phyloP scores from a whole-genome alignment of 2,888 invertebrate genomes.

The Drosophila sordidula region DNA sequence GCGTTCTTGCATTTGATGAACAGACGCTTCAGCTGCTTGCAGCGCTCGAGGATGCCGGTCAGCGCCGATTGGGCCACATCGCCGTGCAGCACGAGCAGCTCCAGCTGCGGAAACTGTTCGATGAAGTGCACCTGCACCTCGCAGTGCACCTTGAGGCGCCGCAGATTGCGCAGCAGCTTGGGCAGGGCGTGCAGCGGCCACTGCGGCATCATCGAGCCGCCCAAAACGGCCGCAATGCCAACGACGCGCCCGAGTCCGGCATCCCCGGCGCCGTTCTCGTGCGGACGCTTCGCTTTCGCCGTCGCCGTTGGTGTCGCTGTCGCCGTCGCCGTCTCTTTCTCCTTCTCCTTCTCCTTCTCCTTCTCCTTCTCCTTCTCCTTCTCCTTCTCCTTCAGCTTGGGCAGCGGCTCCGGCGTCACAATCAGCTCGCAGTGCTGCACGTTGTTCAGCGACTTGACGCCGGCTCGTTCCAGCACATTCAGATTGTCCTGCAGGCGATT shows the following conservation, averaged over 20 bases:
- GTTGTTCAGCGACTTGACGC: slow-evolving; percentile 21
- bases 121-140: slow-evolving; percentile 60
- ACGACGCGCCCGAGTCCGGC: background rate
- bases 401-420: background rate
- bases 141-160: slow-evolving; percentile 41
- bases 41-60: slow-evolving; percentile 50
- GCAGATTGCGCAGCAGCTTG: slow-evolving; percentile 46
- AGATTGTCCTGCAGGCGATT: slow-evolving; percentile 46
- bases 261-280: background rate
- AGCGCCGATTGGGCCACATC: slow-evolving; percentile 44
- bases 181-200: slow-evolving; percentile 58
- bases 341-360: too few relatives aligned
- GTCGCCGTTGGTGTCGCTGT: background rate
- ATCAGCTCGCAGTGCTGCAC: slow-evolving; percentile 45
- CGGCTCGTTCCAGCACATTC: slow-evolving; percentile 39
- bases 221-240: slow-evolving; percentile 13
- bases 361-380: too few relatives aligned
- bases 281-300: too few relatives aligned
- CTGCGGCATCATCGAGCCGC: slow-evolving; percentile 25
- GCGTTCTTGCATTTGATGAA: slow-evolving; percentile 25
- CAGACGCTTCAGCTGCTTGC: slow-evolving; percentile 33
- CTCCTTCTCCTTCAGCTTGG: background rate
- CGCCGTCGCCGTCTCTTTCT: too few relatives aligned
- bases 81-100: slow-evolving; percentile 38
- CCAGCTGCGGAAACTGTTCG: slow-evolving; percentile 42